These are phyloP conservation scores for Eulemur albifrons DNA, from an alignment of 2,797 vertebrate species.

Conservation along the genomic window DNA sequence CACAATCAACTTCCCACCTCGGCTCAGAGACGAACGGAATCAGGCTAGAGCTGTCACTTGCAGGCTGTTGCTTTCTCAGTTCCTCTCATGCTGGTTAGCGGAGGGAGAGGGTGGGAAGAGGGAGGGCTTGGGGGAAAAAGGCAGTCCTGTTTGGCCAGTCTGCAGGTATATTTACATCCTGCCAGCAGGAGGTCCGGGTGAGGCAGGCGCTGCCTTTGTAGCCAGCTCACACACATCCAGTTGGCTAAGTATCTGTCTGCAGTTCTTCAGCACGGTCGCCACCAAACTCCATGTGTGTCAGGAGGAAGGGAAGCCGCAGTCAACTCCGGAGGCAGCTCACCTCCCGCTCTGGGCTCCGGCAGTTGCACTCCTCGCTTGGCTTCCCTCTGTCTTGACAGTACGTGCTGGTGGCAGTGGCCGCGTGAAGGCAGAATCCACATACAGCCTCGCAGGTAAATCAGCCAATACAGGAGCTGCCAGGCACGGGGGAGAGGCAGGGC, in stretches of 20 bases:
- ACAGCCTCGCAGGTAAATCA: slow-evolving; percentile 77
- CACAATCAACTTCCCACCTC: slow-evolving; percentile 82
- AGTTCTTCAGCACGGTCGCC: slow-evolving; percentile 83
- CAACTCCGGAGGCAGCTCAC: slow-evolving; percentile 82
- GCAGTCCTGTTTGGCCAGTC: slow-evolving; percentile 81
- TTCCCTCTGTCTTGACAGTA: slow-evolving; percentile 64
- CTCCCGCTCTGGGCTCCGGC: slow-evolving; percentile 79
- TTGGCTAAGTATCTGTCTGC: slow-evolving; percentile 87
- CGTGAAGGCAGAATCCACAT: slow-evolving; percentile 60
- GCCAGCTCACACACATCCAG: slow-evolving; percentile 88
- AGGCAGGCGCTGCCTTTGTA: slow-evolving; percentile 82
- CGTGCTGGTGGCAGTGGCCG: slow-evolving; percentile 60
- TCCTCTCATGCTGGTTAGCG: slow-evolving; percentile 80
- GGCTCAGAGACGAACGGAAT: slow-evolving; percentile 69
- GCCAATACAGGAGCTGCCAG: slow-evolving; percentile 58
- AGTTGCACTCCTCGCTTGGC: slow-evolving; percentile 80
- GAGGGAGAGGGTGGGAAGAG: slow-evolving; percentile 49
- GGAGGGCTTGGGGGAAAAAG: slow-evolving; percentile 17
- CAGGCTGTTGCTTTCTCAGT: slow-evolving; percentile 82
- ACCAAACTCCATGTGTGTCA: slow-evolving; percentile 84
- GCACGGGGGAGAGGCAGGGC: background rate
- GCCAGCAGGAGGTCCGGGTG: slow-evolving; percentile 84
- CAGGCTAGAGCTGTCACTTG: slow-evolving; percentile 80
- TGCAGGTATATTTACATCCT: slow-evolving; percentile 90
- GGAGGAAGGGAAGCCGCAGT: slow-evolving; percentile 83